Percentiles rank a stretch among this genome's conserved stretches.
phyloP scores from a whole-genome alignment of 2,113 vertebrate species.

The Perccottus glenii region DNA sequence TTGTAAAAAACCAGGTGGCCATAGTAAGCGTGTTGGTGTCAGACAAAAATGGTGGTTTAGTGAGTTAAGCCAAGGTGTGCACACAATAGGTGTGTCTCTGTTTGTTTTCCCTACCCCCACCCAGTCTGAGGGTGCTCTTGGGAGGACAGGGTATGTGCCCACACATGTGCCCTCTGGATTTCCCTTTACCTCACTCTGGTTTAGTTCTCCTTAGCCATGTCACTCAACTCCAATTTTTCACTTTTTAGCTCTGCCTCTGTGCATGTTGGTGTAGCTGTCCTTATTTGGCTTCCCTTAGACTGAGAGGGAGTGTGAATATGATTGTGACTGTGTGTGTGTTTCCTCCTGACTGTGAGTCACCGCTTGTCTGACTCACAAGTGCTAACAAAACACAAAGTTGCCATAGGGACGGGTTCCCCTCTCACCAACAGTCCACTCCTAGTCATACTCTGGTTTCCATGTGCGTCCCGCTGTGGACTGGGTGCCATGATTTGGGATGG shows the following conservation, averaged over 20 bases:
- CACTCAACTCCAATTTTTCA: conserved; percentile 11
- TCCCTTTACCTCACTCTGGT: conserved; percentile 22
- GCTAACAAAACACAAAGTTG: conserved; percentile 81
- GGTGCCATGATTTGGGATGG: conserved; percentile 44
- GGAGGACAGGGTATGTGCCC: conserved; percentile 59
- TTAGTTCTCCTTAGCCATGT: conserved; percentile 19
- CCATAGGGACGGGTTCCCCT: conserved; percentile 63
- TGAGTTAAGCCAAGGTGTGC: conserved; percentile 73
- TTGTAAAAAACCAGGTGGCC: conserved; percentile 36
- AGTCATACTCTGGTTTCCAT: conserved; percentile 42
- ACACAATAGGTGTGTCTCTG: conserved; percentile 63
- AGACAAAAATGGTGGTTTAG: conserved; percentile 62
- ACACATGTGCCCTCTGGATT: conserved; percentile 41
- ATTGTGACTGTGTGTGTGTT: conserved; percentile 73
- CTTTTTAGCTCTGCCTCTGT: conserved; percentile 25
- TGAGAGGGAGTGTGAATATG: conserved; percentile 67
- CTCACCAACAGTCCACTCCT: conserved; percentile 13
- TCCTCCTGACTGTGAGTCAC: conserved; percentile 85
- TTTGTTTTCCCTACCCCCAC: conserved; percentile 61
- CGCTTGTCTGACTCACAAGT: conserved; percentile 79
- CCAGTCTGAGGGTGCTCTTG: conserved; percentile 48
- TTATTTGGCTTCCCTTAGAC: conserved; percentile 80
- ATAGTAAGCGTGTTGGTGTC: conserved; percentile 41
- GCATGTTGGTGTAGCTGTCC: conserved; percentile 73
- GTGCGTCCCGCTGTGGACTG: conserved; percentile 37